Conservation (phyloP, 2,888 invertebrate genomes). For the Drosophila nr. perissopoda region DNA sequence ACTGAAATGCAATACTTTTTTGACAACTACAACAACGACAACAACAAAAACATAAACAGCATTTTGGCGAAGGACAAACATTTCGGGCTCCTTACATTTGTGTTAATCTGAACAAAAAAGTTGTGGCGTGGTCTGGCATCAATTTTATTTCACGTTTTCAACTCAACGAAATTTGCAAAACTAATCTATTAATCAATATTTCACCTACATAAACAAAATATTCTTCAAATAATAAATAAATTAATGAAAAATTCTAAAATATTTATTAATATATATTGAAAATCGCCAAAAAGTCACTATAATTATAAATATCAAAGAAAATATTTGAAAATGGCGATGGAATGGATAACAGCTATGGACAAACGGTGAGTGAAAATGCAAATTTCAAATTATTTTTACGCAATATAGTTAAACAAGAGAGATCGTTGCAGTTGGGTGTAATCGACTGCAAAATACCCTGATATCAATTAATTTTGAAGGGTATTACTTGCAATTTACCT, state of each 20-base stretch:
- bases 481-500: no score
- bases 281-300: conserved; percentile 2
- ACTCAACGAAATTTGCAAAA: conserved; percentile 4
- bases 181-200: conserved; percentile 6
- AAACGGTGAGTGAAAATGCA: conserved; percentile 84
- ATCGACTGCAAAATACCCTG: no score
- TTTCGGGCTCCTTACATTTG: conserved; percentile 40
- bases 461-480: no score
- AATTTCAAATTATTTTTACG: neutral
- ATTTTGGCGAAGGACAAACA: conserved; percentile 36
- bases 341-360: conserved; percentile 87
- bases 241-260: neutral
- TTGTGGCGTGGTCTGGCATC: conserved; percentile 39
- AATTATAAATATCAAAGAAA: conserved; percentile 11
- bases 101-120: conserved; percentile 37
- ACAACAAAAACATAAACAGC: conserved; percentile 23
- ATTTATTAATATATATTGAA: neutral
- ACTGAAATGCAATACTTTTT: conserved; percentile 52
- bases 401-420: no score
- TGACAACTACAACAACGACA: conserved; percentile 35
- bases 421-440: no score
- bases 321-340: conserved; percentile 85
- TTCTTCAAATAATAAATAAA: neutral
- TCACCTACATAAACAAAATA: neutral
- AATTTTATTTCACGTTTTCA: conserved; percentile 14